A percentile compares a stretch with the other conserved stretches of the same genome.
Conservation (phyloP, 2,113 vertebrate species). For the Pseudorasbora parva region DNA sequence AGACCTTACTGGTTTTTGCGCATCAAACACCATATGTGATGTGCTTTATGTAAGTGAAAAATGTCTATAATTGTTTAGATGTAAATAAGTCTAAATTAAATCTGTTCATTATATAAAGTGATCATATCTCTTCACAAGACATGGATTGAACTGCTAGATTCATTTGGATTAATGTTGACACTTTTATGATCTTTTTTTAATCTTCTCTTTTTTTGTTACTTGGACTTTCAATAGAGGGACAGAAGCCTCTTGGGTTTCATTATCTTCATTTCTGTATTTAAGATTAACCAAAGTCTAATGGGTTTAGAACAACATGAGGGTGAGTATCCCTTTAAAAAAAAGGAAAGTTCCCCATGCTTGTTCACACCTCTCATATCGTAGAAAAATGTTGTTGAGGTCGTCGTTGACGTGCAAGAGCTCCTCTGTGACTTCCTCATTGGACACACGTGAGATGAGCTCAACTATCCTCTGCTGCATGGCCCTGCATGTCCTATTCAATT, state of each 20-base stretch:
- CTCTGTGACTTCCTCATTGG: slow-evolving; percentile 94
- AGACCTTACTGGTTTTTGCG: no score
- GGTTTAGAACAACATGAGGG: neutral
- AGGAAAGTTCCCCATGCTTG: neutral
- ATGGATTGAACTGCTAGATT: neutral
- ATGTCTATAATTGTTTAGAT: neutral
- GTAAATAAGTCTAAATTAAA: neutral
- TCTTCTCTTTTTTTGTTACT: neutral
- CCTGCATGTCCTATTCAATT: slow-evolving; percentile 94
- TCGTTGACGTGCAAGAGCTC: slow-evolving; percentile 96
- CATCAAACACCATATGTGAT: neutral
- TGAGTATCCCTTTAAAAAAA: neutral
- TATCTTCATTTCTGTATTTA: neutral
- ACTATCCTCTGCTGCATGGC: slow-evolving; percentile 96
- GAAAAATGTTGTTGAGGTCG: slow-evolving; percentile 97
- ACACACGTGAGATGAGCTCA: slow-evolving; percentile 94
- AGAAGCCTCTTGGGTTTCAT: neutral
- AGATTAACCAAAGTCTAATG: neutral
- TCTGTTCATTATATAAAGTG: no score
- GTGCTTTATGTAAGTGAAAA: neutral
- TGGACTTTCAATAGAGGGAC: neutral
- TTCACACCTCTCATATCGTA: slow-evolving; percentile 87
- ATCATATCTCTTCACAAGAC: neutral
- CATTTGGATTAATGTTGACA: neutral
- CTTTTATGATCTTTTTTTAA: neutral